Evolutionary conservation across 1,140 invertebrate species (phyloP).

Genomic region (Drosophila littoralis): DNA sequence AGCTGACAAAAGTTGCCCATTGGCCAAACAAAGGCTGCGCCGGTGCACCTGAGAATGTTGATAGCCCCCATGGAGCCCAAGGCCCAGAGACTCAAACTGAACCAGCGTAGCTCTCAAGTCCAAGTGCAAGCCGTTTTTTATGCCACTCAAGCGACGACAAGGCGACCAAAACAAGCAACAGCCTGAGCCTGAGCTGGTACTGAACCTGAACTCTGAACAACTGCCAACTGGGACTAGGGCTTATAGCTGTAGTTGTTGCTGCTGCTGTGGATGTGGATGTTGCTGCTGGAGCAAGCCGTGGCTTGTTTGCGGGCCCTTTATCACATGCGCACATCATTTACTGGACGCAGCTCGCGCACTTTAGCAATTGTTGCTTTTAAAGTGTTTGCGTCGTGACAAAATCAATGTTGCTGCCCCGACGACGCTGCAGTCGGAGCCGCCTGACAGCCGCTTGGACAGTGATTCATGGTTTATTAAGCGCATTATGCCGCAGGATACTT

Average conservation of each 20-base stretch:
- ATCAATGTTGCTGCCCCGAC: slow-evolving; percentile 73
- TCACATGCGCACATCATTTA: slow-evolving; percentile 82
- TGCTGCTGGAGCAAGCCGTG: slow-evolving; percentile 9
- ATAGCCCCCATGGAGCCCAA: slow-evolving; percentile 74
- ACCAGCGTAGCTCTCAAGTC: slow-evolving; percentile 47
- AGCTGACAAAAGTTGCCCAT: slow-evolving; percentile 68
- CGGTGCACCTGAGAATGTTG: slow-evolving; percentile 81
- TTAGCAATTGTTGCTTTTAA: slow-evolving; percentile 78
- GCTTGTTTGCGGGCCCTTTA: slow-evolving; percentile 72
- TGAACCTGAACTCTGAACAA: slow-evolving; percentile 12
- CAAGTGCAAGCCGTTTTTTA: slow-evolving; percentile 80
- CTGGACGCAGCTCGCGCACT: slow-evolving; percentile 69
- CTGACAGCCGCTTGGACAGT: slow-evolving; percentile 81
- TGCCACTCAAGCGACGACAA: slow-evolving; percentile 72
- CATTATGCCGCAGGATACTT: slow-evolving; percentile 83
- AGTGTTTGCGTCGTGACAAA: slow-evolving; percentile 84
- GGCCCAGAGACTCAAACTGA: slow-evolving; percentile 18
- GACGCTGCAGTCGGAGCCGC: slow-evolving; percentile 28
- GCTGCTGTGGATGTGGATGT: slow-evolving; percentile 3
- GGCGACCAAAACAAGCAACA: slow-evolving; percentile 48
- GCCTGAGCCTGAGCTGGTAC: slow-evolving; percentile 18
- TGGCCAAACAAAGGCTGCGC: slow-evolving; percentile 69
- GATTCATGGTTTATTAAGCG: slow-evolving; percentile 84
- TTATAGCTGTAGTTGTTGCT: slow-evolving; percentile 10
- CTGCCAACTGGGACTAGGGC: slow-evolving; percentile 27